Base-by-base conservation (phyloP, 2,113 vertebrate species). In the Reinhardtius hippoglossoides region DNA sequence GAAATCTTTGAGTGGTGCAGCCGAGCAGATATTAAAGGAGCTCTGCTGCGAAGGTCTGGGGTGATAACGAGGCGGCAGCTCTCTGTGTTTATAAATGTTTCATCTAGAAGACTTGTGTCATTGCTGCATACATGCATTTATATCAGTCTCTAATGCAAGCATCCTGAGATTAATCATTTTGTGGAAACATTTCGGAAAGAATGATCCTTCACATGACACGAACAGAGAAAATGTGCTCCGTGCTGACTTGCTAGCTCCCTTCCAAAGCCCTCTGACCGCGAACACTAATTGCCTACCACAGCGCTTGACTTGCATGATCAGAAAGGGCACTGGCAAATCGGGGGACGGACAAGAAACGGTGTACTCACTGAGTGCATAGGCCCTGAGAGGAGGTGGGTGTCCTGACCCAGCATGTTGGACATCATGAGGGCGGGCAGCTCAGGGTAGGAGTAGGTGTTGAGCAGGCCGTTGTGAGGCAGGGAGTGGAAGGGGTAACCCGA, bases 341-440 rank as follows among this genome's bases (percentile, higher is more conserved):
- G 55, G 48, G 48, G 64, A 48, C 5, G 61, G 12, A 66, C 24
- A 35, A 87, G 55, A 16, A 54, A 54, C 37, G 56, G 59, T 20
- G 62, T 83, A 97, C 98, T 99, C 89, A 99, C 98, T 70, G 97
- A 97, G 90, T 97, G 97, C 88, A 98, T 95, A 76, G 98, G 97
- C 87, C 96, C 95, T 50, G 97, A 96, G 35, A 99, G 96, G 71
- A 98, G 96, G 88, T 99, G 98, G 77, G 96, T 94, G 9, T 99
- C 98, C 94, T 98, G 97, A 75, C 96, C 96, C 88, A 99, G 77
- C 97, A 98, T 98, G 93, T 98, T 99, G 94, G 97, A 98, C 88
- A 99, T 97, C 97, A 99, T 98, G 93, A 99, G 97, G 86, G 97
- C 96, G 0, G 98, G 98, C 91, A 99, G 96, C 92, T 99, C 98